Base-by-base conservation (phyloP, 92 coral and sea anemone genomes). In the Zoanthus gigantus region DNA sequence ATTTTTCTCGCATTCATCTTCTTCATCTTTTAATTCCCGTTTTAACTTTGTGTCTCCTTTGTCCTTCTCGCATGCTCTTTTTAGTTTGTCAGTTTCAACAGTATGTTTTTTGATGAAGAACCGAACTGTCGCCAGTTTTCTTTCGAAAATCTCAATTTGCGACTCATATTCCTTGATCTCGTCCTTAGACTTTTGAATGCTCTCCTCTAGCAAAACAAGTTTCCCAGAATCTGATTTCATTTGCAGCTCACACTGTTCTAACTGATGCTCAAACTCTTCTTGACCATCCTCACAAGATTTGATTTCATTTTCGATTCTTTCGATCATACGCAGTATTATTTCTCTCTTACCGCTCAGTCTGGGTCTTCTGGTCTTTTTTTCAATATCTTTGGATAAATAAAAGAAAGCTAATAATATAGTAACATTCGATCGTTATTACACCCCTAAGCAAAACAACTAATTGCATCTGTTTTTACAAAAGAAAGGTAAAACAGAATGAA, bases 221-320 rank as follows among this genome's bases (percentile, higher is more conserved):
- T 83, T 91, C 65, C 88, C 90, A 66, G 90, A 91, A 56, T 92
- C 86, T 11, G 91, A 74, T 77, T 92, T 92, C 29, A 96, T 92
- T 86, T 96, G 94, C 72, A 87, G 78, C 79, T 95, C 97, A 81
- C 73, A 90, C 53, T 87, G 92, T 60, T 95, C 90, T 77, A 90
- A 88, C 37, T 95, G 95, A 73, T 88, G 86, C 73, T 56, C 68
- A 23, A 89, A 52, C 47, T 96, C 94, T 15, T 83, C 90, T 68
- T 93, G 94, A 3, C 80, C 78, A 15, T 95, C 94, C 72, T 96
- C 96, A 67, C 88, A 92, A 6, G 88, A 50, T 37, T 84, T 56
- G 17, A 95, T 93, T 67, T 96, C 98, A 42, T 90, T 93, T 71
- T 96, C 98, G 50, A 93, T 84, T 5, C 94, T 91, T 63, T 96